A percentile compares a stretch with the other conserved stretches of the same genome.
Conservation (phyloP, 35 echinoderm and acorn worm genomes). For the Eucidaris tribuloides region DNA sequence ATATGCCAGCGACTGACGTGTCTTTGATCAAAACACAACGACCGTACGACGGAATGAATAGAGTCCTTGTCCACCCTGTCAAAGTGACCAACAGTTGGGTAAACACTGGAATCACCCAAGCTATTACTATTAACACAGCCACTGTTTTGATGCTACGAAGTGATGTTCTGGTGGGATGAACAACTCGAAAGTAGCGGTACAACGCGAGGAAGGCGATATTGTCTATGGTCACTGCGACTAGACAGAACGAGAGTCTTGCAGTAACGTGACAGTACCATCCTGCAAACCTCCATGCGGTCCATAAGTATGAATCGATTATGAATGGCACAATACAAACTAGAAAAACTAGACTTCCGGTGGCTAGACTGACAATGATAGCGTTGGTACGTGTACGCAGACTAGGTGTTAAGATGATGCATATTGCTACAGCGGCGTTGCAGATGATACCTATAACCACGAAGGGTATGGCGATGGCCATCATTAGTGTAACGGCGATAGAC, state of each 20-base stretch:
- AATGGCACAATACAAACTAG: constrained; percentile 31
- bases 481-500: not conserved
- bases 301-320: constrained; percentile 7
- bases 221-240: constrained; percentile 15
- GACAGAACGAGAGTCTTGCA: constrained; percentile 21
- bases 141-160: not conserved
- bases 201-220: constrained; percentile 20
- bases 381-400: constrained; percentile 32
- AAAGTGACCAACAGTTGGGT: not conserved
- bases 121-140: not conserved
- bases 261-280: constrained; percentile 29
- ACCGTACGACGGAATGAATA: not conserved
- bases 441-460: constrained; percentile 7
- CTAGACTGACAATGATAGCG: constrained; percentile 28
- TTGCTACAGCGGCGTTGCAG: not conserved
- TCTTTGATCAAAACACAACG: constrained; percentile 28
- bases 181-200: constrained; percentile 46
- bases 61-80: not conserved
- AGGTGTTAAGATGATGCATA: not conserved
- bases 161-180: not conserved
- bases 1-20: not conserved
- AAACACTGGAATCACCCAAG: not conserved
- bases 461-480: not conserved
- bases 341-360: constrained; percentile 3
- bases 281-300: not conserved